Evolutionary conservation across 2,797 vertebrate species (phyloP).

Genomic region (Telmatherina bonti): DNA sequence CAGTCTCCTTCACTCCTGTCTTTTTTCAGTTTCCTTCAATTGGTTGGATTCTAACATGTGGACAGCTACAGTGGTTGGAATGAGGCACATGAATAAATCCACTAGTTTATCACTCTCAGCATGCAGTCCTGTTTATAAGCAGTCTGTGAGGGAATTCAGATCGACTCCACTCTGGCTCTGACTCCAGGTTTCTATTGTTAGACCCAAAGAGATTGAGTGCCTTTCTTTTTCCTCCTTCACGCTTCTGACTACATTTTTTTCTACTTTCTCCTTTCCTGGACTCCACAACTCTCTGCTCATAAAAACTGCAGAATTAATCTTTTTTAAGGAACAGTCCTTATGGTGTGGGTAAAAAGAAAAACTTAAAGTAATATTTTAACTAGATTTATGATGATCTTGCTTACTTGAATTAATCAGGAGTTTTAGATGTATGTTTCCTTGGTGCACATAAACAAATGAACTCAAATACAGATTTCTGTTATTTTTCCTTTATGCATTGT

Average conservation of each 20-base stretch:
- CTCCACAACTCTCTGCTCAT: constrained; percentile 34
- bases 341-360: not conserved
- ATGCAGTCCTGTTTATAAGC: constrained; percentile 81
- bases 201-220: constrained; percentile 62
- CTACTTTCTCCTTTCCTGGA: constrained; percentile 27
- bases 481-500: no score
- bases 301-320: constrained; percentile 38
- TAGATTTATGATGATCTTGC: not conserved
- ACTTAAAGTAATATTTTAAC: not conserved
- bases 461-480: no score
- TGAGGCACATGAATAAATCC: constrained; percentile 80
- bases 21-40: constrained; percentile 58
- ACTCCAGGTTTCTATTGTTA: constrained; percentile 78
- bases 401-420: not conserved
- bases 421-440: no score
- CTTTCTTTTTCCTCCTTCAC: constrained; percentile 53
- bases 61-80: constrained; percentile 73
- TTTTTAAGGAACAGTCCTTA: constrained; percentile 10
- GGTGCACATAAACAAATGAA: no score
- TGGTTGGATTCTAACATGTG: constrained; percentile 77
- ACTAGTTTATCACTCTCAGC: constrained; percentile 84
- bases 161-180: constrained; percentile 79
- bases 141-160: constrained; percentile 82
- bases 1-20: constrained; percentile 26
- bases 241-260: constrained; percentile 54